These are phyloP conservation scores for Myotis myotis DNA, from an alignment of 2,797 vertebrate species.

Conservation along the genomic window DNA sequence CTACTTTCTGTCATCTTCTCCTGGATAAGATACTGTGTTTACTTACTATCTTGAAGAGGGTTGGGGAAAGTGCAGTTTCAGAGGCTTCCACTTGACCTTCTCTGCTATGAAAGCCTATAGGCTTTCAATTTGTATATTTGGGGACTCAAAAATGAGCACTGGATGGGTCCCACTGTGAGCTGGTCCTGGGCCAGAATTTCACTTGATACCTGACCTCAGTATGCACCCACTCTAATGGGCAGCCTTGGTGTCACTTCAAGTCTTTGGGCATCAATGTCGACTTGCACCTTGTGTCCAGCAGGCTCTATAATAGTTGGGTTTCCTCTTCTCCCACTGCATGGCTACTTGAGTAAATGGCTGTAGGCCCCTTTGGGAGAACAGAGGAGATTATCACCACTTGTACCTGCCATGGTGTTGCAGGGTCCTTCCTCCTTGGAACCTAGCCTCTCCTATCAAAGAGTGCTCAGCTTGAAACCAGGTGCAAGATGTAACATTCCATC, in stretches of 20 bases:
- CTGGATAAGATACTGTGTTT: background rate
- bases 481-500: background rate
- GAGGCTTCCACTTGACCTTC: conserved; percentile 14
- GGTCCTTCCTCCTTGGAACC: background rate
- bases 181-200: background rate
- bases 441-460: background rate
- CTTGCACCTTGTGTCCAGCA: background rate
- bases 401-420: too few relatives aligned
- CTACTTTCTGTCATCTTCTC: background rate
- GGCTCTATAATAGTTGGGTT: background rate
- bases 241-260: background rate
- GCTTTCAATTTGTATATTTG: background rate
- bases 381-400: background rate
- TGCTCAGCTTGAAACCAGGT: conserved; percentile 1
- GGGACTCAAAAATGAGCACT: background rate
- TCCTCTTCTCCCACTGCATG: background rate
- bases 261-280: background rate
- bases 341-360: background rate
- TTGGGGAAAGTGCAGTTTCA: background rate
- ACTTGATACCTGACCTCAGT: background rate
- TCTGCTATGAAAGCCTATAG: background rate
- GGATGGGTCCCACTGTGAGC: background rate
- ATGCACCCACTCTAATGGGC: background rate
- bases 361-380: background rate
- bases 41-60: background rate